Base-by-base conservation (phyloP, 1,140 invertebrate species). In the Tribolium castaneum region DNA sequence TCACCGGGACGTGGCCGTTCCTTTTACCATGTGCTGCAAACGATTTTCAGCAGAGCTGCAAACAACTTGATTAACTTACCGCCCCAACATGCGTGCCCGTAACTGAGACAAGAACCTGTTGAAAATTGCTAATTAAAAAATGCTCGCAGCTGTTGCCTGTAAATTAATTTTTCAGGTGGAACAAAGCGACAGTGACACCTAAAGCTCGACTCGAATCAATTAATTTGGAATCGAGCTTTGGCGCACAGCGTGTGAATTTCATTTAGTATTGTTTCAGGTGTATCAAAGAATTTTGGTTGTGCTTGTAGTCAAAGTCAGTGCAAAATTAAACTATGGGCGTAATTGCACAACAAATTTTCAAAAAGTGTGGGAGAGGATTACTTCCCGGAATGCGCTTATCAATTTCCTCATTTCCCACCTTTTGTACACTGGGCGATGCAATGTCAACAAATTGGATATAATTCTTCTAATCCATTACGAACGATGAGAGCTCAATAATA, bases 71-170 rank as follows among this genome's bases (percentile, higher is more conserved):
- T 52, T 66, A 16, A 88, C 87, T 87, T 86, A 91, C 90, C 90
- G 83, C 90, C 90, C 90, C 90, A 91, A 83, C 90, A 91, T 0
- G 90, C 89, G 80, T 90, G 89, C 59, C 90, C 90, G 80, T 90
- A 91, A 81, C 87, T 90, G 50, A 90, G 78, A 79, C 90, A 91
- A 7, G 90, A 90, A 22, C 89, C 90, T 91, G 25, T 30, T 30
- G 86, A 71, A 90, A 90, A 34, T 75, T 54, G n/a, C 13, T n/a
- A 73, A 54, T 52, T 52, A 73, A 25, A 51, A 51, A 73, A 52
- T 73, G 16, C 25, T 74, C n/a, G 25, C 51, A 16, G 12, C 16
- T 50, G 49, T 50, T 50, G 3, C 3, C 13, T 50, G 49, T 50
- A 52, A 19, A 19, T 52, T 52, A 52, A 14, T 52, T 52, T 52